Percentiles rank a stretch among this genome's conserved stretches.
These are phyloP conservation scores for Atta cephalotes DNA, from an alignment of 1,140 invertebrate species.

Conservation along the genomic window DNA sequence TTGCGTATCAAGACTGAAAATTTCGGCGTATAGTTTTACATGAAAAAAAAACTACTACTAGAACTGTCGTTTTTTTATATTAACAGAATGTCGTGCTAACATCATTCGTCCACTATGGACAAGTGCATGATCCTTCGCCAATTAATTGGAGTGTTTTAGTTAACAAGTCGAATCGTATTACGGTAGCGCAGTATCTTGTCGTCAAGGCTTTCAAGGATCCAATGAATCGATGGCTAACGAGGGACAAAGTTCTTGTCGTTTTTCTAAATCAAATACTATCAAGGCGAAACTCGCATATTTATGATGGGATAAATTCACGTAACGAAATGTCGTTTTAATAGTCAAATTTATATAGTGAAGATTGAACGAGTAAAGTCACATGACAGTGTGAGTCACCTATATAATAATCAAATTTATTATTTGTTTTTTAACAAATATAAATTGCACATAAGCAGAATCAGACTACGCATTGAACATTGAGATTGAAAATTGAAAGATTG, in stretches of 20 bases:
- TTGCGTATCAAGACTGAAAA: no score
- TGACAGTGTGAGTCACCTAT: background rate
- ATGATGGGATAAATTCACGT: constrained; percentile 5
- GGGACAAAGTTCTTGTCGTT: background rate
- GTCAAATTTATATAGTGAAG: background rate
- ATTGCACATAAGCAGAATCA: no score
- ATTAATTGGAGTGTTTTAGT: constrained; percentile 60
- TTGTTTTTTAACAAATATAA: background rate
- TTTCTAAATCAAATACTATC: constrained; percentile 13
- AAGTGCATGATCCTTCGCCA: constrained; percentile 32
- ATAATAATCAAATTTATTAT: constrained; percentile 7
- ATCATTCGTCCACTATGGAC: background rate
- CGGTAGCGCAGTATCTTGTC: constrained; percentile 4
- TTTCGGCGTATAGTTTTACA: no score
- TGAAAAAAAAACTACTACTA: no score
- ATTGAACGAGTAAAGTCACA: background rate
- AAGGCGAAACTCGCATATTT: constrained; percentile 4
- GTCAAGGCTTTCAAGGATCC: constrained; percentile 3
- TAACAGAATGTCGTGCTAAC: no score
- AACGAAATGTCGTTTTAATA: constrained; percentile 30
- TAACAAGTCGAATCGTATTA: constrained; percentile 44
- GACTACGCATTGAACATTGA: no score
- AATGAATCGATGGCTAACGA: constrained; percentile 23
- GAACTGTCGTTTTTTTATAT: no score
- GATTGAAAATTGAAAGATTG: no score